These are phyloP conservation scores for Lathronympha strigana DNA, from an alignment of 2,888 invertebrate genomes.

Conservation along the genomic window DNA sequence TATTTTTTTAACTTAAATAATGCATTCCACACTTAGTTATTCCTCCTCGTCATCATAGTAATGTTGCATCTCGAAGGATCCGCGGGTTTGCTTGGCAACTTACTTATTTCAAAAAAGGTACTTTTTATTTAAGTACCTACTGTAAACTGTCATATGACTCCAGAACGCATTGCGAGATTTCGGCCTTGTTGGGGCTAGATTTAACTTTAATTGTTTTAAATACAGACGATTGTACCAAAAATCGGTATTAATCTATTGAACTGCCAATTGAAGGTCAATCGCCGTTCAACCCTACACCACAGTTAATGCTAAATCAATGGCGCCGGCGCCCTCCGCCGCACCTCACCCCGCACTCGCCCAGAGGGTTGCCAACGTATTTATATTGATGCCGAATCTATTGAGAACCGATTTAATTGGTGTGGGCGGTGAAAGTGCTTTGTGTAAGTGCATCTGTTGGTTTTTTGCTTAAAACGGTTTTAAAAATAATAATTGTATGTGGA, in stretches of 20 bases:
- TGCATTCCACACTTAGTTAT: too few species aligned
- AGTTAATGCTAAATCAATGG: constrained; percentile 32
- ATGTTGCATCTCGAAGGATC: too few species aligned
- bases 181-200: too few species aligned
- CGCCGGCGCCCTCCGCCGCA: not conserved
- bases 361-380: constrained; percentile 35
- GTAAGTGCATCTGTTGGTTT: constrained; percentile 35
- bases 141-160: too few species aligned
- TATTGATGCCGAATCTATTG: constrained; percentile 32
- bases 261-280: constrained; percentile 39
- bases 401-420: constrained; percentile 38
- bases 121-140: too few species aligned
- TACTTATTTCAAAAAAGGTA: too few species aligned
- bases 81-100: too few species aligned
- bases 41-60: too few species aligned
- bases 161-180: too few species aligned
- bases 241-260: not conserved
- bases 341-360: not conserved
- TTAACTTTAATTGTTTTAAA: not conserved
- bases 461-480: constrained; percentile 20
- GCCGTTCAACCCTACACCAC: constrained; percentile 34
- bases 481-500: constrained; percentile 1
- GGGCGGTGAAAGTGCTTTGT: constrained; percentile 36
- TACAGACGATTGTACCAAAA: not conserved
- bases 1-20: too few species aligned